Evolutionary conservation across 2,888 invertebrate genomes (phyloP), one percentile per base, ranked within the genome.

Genomic region (Stegophylla sp.): DNA sequence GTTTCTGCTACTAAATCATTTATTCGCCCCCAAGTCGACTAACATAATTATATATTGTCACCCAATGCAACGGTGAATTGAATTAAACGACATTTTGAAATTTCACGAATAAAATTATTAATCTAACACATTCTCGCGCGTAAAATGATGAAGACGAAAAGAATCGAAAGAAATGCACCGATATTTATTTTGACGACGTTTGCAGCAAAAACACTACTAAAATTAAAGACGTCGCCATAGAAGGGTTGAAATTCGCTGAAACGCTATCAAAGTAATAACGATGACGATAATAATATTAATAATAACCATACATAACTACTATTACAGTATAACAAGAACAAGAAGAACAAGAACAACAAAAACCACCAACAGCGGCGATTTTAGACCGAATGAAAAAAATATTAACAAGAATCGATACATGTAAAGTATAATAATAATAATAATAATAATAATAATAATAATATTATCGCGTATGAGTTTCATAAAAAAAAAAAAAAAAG

Each of bases 251-350:
- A 53, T 69, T 69, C 20, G 51, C 51, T 34, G 69, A 20, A 28
- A 69, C 51, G 51, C 51, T 51, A 53, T 69, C 28, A 69, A 56
- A 53, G 53, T 41, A 56, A 56, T 72, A 56, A 72, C 72, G 72
- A 72, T 23, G 56, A 56, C 51, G 17, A 34, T 41, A 63, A 51
- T 74, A 63, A 34, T 75, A 51, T 48, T 63, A 23, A 75, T 56
- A 63, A 53, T 76, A 76, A 66, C 53, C 51, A 41, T 76, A 76
- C 34, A 28, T 48, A 45, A 73, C 66, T 67, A 66, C 28, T 76
- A 53, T 76, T 76, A 76, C 53, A 76, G 23, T 66, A 76, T 76
- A 76, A 76, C 75, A 76, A 75, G 64, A 75, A 75, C 75, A 64
- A 75, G 64, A 75, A 75, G 28, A 74, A 74, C 48, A 61, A 73